Percentiles rank a stretch among this genome's conserved stretches.
Conservation (phyloP, 2,888 invertebrate species). For the Acrobasis repandana region DNA sequence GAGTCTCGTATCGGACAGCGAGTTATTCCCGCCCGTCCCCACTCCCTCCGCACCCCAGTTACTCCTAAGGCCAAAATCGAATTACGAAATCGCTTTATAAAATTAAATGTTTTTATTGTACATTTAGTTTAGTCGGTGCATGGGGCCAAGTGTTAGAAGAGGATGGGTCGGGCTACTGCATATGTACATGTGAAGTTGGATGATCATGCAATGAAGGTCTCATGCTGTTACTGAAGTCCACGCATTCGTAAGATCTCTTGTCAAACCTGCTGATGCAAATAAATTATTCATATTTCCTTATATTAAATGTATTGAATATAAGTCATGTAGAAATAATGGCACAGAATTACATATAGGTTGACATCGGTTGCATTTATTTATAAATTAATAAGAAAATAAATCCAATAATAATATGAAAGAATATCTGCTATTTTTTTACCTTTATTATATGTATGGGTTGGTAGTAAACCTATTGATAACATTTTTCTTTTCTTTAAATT, state of each 20-base stretch:
- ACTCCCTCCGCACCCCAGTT: no score
- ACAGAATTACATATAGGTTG: not conserved
- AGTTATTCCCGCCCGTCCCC: no score
- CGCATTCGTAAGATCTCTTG: slow-evolving; percentile 67
- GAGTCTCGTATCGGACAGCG: no score
- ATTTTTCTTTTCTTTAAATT: no score
- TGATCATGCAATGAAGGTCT: slow-evolving; percentile 68
- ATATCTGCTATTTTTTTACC: no score
- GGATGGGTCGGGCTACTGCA: slow-evolving; percentile 67
- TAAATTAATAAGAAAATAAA: no score
- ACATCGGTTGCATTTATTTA: no score
- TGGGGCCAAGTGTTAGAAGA: slow-evolving; percentile 56
- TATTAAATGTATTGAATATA: not conserved
- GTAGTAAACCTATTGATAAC: no score
- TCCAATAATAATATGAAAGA: no score
- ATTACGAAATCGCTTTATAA: not conserved
- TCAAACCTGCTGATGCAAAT: slow-evolving; percentile 18
- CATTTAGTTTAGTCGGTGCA: slow-evolving; percentile 23
- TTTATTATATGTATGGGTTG: no score
- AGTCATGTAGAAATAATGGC: not conserved
- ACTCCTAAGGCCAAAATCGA: no score
- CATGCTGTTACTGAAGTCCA: slow-evolving; percentile 56
- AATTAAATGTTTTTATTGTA: not conserved
- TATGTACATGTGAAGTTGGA: slow-evolving; percentile 50
- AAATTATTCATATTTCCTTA: slow-evolving; percentile 20